phyloP scores from a whole-genome alignment of 1,140 invertebrate species.

The Chymomyza costata region DNA sequence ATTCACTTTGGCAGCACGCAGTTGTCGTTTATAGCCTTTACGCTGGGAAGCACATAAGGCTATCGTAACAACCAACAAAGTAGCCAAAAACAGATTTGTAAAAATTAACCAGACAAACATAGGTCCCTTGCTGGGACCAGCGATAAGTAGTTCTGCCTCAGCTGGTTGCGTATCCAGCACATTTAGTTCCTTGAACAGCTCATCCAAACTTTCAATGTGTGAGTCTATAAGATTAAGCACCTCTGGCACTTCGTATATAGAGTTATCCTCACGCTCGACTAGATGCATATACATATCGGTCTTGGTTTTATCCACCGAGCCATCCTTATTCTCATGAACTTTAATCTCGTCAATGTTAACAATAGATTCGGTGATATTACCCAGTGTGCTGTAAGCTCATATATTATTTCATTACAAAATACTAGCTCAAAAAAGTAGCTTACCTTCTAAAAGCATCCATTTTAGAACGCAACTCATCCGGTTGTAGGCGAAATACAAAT shows the following conservation, averaged over 20 bases:
- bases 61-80: conserved; percentile 86
- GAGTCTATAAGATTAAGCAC: conserved; percentile 91
- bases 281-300: conserved; percentile 96
- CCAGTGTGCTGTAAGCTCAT: conserved; percentile 79
- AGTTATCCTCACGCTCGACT: conserved; percentile 91
- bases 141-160: conserved; percentile 79
- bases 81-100: conserved; percentile 84
- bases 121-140: conserved; percentile 76
- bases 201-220: conserved; percentile 92
- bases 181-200: conserved; percentile 93
- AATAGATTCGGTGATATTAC: conserved; percentile 91
- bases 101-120: conserved; percentile 88
- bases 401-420: no score
- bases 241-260: conserved; percentile 90
- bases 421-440: conserved; percentile 58
- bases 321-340: conserved; percentile 93
- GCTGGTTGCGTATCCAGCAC: conserved; percentile 91
- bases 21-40: conserved; percentile 86
- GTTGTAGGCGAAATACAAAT: conserved; percentile 92
- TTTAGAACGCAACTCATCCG: conserved; percentile 87
- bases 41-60: conserved; percentile 89
- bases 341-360: conserved; percentile 96
- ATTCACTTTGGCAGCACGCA: conserved; percentile 95
- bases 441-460: conserved; percentile 88
- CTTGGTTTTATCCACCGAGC: conserved; percentile 94